Evolutionary conservation across 1,140 invertebrate species (phyloP), one percentile per base, ranked within the genome.

Genomic region (Magallana gigas): DNA sequence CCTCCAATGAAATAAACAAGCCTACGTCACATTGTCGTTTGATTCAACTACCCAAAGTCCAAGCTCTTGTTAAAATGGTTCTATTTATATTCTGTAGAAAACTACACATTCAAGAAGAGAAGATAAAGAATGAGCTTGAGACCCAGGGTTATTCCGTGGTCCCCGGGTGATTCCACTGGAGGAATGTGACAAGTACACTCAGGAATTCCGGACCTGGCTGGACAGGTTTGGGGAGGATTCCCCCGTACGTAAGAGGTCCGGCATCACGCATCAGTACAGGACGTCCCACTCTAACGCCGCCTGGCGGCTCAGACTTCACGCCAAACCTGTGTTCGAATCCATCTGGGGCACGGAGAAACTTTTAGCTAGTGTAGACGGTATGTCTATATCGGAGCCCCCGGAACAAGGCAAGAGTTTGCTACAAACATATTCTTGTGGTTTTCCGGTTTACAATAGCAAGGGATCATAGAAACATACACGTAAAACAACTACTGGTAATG

Each of bases 321-420:
- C 89, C 6, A 91, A 90, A 59, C 87, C 85, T 1, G 90, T 91
- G 0, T 91, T 90, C 87, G 89, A 87, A 1, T 82, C 87, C 57
- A 57, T 91, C 5, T 91, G 89, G 91, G 86, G 88, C 12, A 91
- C 91, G 57, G 90, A 90, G 7, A 91, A 91, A 64, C 62, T 91
- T 7, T 83, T 91, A 8, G 82, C 89, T 11, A 91, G 91, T 83
- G 57, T 89, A 80, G 91, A 91, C 56, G 91, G 87, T 0, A 88
- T 91, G 58, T 89, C 91, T 0, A 91, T 91, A 57, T 89, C 87
- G 0, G 85, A 87, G 18, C 91, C 91, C 18, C 89, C 89, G 0
- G 91, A 91, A 86, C 14, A 86, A 58, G 87, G 87, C 83, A 86
- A 81, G n/a, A 3, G 36, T 48, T 48, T 48, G 36, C 36, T 48